Conservation (phyloP, 2,797 vertebrate genomes). For the Falco berigora region DNA sequence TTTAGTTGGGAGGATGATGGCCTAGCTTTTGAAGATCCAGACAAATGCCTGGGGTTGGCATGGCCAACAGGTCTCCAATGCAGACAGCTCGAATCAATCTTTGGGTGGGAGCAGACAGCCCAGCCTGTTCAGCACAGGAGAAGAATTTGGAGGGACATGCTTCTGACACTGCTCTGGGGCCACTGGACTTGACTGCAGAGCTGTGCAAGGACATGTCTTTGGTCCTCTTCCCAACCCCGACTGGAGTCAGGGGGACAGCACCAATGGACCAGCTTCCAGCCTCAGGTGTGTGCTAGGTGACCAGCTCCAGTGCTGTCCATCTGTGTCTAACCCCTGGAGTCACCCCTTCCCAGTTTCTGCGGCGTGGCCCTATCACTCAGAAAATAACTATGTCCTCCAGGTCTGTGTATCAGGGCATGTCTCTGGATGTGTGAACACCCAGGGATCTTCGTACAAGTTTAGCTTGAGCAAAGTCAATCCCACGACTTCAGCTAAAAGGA, state of each 20-base stretch:
- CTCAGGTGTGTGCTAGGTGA: neutral
- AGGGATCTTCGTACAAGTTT: neutral
- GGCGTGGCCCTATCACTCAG: neutral
- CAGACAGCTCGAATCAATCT: neutral
- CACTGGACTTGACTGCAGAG: neutral
- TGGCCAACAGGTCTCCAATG: neutral
- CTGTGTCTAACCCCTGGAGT: neutral
- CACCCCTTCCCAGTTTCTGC: neutral
- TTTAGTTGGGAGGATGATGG: neutral
- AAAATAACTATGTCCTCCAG: neutral
- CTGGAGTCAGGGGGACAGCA: neutral
- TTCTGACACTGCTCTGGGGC: neutral
- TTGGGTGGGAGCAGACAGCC: neutral
- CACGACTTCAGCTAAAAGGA: neutral
- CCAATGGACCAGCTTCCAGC: neutral
- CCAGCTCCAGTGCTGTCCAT: neutral
- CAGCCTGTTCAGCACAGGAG: neutral
- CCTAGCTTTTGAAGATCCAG: neutral
- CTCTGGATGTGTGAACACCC: neutral
- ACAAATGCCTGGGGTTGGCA: neutral
- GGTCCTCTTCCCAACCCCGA: neutral
- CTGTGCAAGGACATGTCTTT: neutral
- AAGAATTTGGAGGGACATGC: neutral
- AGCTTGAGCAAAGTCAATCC: neutral
- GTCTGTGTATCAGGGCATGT: neutral